Evolutionary conservation across 2,797 vertebrate species (phyloP), one percentile per base, ranked within the genome.

Genomic region (Amniataba percoides): DNA sequence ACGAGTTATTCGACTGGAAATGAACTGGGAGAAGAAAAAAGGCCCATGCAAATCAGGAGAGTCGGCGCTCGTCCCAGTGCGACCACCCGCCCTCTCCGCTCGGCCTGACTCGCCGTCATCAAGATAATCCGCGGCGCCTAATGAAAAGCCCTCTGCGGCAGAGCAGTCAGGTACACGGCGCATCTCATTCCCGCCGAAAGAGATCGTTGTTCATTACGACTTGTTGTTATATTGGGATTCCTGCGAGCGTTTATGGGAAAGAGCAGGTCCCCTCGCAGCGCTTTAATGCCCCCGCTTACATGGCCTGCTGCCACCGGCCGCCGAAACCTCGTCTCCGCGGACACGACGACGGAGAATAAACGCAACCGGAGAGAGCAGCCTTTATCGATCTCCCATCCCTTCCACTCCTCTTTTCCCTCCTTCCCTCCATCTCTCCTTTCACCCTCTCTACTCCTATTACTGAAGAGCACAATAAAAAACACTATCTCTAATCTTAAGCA

Each of bases 1-100:
- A 92, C 84, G 88, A 86, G 87, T 92, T 90, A 88, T 90, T 91
- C 83, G 7, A 91, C 87, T 93, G 90, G 86, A 93, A 89, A 90
- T 71, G 80, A 87, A 91, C 83, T 67, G 76, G 78, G 84, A 77
- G 74, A 83, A 85, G 84, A 80, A 87, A 80, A 72, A 87, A 82
- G 70, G 80, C 64, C 72, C 76, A 74, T 81, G 87, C 86, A 86
- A 88, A 90, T 86, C 73, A 79, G 71, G 59, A 55, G 79, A 84
- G 86, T 25, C 36, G 86, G 87, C 2, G 74, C 69, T 74, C 2
- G 73, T 87, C 90, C 88, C 87, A 64, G 51, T 65, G 87, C 58
- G 48, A 66, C 88, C 68, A 7, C 43, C 19, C 64, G 34, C 63
- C 87, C 82, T 82, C 61, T 82, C 36, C 23, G 11, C 74, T 59